Base-by-base conservation (phyloP, 2,888 invertebrate species). In the Synergus gifuensis region DNA sequence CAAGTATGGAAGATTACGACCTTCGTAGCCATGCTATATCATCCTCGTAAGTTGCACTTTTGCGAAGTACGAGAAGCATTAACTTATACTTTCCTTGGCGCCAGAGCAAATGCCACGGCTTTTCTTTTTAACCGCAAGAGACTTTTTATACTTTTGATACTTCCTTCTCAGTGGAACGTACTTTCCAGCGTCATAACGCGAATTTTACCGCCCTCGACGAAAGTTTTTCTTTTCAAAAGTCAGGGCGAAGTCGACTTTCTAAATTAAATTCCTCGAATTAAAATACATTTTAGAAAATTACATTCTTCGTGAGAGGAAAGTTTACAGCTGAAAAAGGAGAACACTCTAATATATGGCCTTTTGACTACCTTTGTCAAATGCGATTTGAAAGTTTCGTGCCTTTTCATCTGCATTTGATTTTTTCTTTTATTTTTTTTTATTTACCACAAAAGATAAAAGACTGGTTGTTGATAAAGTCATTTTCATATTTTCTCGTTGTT, bases 21-120 rank as follows among this genome's bases (percentile, higher is more conserved):
- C 54, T 73, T 54, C 49, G 73, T 54, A 36, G 73, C 73, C 73
- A n/a, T 73, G 36, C 28, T 73, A 73, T 73, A 73, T 73, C 73
- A 73, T 73, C 54, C 73, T 69, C 73, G 54, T 73, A 73, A 73
- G 73, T 73, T 73, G 73, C 73, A 54, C 54, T 73, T 73, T 73
- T 73, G 73, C 54, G 49, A 73, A 73, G 73, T 73, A 49, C 73
- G 73, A 73, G 73, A 73, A 73, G 73, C 73, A 73, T 73, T 73
- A 73, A 73, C 73, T 73, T 73, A 73, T 73, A 73, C 73, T 73
- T 73, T 73, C 36, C 54, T 73, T 73, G 36, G 54, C 54, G 73
- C 54, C 36, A 73, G 49, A 54, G 73, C 73, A 73, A 73, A 73
- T 73, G 54, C 73, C 73, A n/a, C 36, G 12, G 36, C 54, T 73